A percentile compares a stretch with the other conserved stretches of the same genome.
These are phyloP conservation scores for Thalpophila matura DNA, from an alignment of 2,888 invertebrate species.

Conservation along the genomic window DNA sequence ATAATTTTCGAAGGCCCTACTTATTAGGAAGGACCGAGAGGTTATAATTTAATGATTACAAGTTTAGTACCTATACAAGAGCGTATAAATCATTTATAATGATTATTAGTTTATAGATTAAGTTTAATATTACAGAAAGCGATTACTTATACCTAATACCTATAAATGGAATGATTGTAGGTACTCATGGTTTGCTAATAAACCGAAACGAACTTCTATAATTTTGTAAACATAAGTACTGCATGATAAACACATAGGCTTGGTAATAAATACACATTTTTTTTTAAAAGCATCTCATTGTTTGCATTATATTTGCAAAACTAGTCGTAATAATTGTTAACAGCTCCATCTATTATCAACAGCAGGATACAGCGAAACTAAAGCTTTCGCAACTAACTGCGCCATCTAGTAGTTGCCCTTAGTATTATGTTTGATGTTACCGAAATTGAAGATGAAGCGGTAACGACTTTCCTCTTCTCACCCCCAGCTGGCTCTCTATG, in stretches of 20 bases:
- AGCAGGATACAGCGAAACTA: background rate
- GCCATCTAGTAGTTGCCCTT: slow-evolving; percentile 30
- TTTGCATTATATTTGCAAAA: background rate
- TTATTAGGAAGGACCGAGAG: background rate
- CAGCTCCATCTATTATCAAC: slow-evolving; percentile 38
- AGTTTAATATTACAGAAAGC: background rate
- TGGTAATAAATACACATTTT: too few species aligned
- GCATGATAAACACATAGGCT: too few species aligned
- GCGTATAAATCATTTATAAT: too few species aligned
- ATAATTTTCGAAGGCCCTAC: background rate
- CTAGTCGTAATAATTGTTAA: background rate
- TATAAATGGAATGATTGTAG: too few species aligned
- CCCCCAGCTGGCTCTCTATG: slow-evolving; percentile 35
- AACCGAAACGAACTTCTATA: too few species aligned
- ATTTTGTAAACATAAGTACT: too few species aligned
- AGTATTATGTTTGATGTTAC: background rate
- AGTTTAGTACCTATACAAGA: slow-evolving; percentile 5
- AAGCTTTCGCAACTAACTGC: background rate
- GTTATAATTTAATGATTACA: slow-evolving; percentile 6
- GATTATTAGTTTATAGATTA: background rate
- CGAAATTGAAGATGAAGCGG: background rate
- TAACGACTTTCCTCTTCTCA: background rate
- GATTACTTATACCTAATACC: too few species aligned
- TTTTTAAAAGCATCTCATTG: too few species aligned
- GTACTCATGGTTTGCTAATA: too few species aligned